Base-by-base conservation (phyloP, 2,113 vertebrate species). In the Cavia aperea region DNA sequence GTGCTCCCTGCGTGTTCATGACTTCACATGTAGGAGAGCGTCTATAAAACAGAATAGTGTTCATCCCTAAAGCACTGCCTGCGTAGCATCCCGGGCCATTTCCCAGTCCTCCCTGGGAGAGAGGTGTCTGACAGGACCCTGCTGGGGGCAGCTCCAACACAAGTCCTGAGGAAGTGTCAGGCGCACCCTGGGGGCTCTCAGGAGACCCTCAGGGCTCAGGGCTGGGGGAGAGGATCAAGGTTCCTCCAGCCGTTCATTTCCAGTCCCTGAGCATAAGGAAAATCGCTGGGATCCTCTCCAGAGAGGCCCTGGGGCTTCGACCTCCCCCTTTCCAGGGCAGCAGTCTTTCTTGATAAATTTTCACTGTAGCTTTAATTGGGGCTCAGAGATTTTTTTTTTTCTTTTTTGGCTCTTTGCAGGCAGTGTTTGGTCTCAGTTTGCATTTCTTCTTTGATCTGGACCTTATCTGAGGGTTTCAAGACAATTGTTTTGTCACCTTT, bases 371-470 rank as follows among this genome's bases (percentile, higher is more conserved):
- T 75, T 90, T 78, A 68, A 16, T 3, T 82, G 78, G 63, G 49
- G 31, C 31, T 58, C 58, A 12, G 3, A 81, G 49, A 14, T 43
- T 94, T 89, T 19, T 81, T 81, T 70, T 70, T 63, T 23, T 79
- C 56, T 60, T 84, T 86, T 58, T 56, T 36, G 63, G 63, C 21
- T 60, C 78, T 90, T 94, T 82, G 65, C 72, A 72, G 87, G 46
- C 60, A 85, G 29, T 54, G 11, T 89, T 63, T 91, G 81, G 58
- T 82, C 95, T 96, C 86, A 29, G 62, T 62, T 96, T 90, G 36
- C 14, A 88, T 92, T 93, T 93, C 79, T 33, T 86, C 92, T 93
- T 91, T 96, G 84, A 91, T 87, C 77, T 87, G 60, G 68, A 73
- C 51, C 16, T 85, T 82, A 94, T 90, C 88, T 58, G 66, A 13